Evolutionary conservation across 2,888 invertebrate species (phyloP).

Genomic region (Drosophila putrida): DNA sequence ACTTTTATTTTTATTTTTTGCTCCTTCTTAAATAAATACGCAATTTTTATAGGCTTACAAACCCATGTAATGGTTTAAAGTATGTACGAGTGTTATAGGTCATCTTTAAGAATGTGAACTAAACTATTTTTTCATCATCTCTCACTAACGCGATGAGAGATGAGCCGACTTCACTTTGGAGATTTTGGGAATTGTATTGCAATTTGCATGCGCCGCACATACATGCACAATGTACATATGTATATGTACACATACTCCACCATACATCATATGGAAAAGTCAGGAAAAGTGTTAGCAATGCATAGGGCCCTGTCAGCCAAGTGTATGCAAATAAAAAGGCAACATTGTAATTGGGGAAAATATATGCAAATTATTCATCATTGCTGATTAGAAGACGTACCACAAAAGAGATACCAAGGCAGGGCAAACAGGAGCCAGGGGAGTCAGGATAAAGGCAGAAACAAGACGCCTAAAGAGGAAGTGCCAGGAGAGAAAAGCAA

Average conservation of each 20-base stretch:
- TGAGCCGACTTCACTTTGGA: constrained; percentile 66
- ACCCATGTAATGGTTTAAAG: constrained; percentile 45
- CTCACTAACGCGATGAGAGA: constrained; percentile 43
- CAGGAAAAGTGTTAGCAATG: constrained; percentile 68
- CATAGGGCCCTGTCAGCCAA: constrained; percentile 38
- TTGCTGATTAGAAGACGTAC: constrained; percentile 83
- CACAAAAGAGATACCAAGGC: constrained; percentile 49
- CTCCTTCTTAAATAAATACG: constrained; percentile 72
- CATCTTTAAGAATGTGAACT: constrained; percentile 51
- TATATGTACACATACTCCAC: constrained; percentile 30
- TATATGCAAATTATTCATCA: constrained; percentile 85
- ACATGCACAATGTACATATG: constrained; percentile 27
- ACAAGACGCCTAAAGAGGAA: constrained; percentile 22
- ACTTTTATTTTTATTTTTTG: constrained; percentile 24
- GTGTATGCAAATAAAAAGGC: constrained; percentile 78
- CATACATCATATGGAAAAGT: constrained; percentile 31
- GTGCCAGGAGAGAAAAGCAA: constrained; percentile 18
- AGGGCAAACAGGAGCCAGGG: constrained; percentile 6
- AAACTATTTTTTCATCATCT: constrained; percentile 65
- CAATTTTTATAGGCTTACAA: constrained; percentile 71
- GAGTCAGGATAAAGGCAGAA: constrained; percentile 34
- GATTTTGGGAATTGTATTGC: constrained; percentile 81
- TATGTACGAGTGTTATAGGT: constrained; percentile 26
- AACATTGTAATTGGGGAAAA: constrained; percentile 80
- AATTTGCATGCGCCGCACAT: constrained; percentile 72